Evolutionary conservation across 2,113 vertebrate genomes (phyloP), one percentile per base, ranked within the genome.

Genomic region (Pongo pygmaeus): DNA sequence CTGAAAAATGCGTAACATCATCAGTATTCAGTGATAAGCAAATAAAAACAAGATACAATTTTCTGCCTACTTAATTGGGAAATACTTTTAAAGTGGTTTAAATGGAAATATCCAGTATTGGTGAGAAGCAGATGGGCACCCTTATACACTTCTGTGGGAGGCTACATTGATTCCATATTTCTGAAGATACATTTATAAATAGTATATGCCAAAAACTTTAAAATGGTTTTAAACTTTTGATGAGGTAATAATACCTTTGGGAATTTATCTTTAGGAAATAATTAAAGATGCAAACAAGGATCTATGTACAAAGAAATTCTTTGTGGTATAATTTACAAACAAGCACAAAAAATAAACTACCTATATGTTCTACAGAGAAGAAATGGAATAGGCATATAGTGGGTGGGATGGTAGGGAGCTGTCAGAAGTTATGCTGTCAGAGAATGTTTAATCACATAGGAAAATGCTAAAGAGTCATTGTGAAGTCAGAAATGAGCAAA

Each of bases 41-140:
- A 97, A 97, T 97, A 97, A 96, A 98, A 96, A 96, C 97, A 97
- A 98, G 96, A 97, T 89, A 94, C 83, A 93, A 92, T 97, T 95
- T 96, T 96, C 87, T 97, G 69, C 83, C 74, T 96, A 88, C 84
- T 95, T 79, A 89, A 95, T 93, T 81, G 95, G 75, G 95, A 97
- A 97, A 95, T 79, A 87, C 67, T 95, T 97, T 94, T 84, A 93
- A 94, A 97, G 89, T 92, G 87, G 69, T 93, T 96, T 97, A 97
- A 93, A 96, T 94, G 86, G 92, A 94, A 97, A 92, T 96, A 92
- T 35, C 74, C 23, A 46, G 50, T 81, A 78, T 79, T 87, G 86
- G 92, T 80, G 75, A 87, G 64, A 91, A 90, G 50, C 22, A 77
- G 88, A 90, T 81, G 35, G 80, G 81, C 6, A 92, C 38, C 11